Evolutionary conservation across 2,888 invertebrate species (phyloP), one percentile per base, ranked within the genome.

Genomic region (Idaea aversata): DNA sequence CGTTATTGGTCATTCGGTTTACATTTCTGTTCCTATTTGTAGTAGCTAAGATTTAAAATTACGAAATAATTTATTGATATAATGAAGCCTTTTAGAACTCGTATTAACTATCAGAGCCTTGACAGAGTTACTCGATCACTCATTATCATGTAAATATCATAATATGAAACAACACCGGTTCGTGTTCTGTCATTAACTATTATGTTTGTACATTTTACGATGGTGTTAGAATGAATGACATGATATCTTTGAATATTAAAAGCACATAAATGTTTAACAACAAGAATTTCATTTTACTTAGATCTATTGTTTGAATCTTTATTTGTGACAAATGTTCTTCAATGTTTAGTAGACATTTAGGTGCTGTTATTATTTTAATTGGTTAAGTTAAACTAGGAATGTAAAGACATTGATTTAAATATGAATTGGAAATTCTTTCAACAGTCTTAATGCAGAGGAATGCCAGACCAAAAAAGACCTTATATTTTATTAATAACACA

Each of bases 71-170:
- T 25, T 25, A 47, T 47, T 3, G 6, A 60, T 38, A 13, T 57
- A 65, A 47, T 61, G 65, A 62, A 67, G 63, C 68, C 68, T 66
- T 66, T 70, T 63, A 67, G 57, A 64, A 62, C 47, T 64, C 61
- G 15, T 63, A 57, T 69, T 65, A 67, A 67, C 60, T 73, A 72
- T 66, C 63, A 62, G 47, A 70, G 61, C 73, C 73, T 73, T 73
- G 73, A 71, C 73, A 72, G 73, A 70, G 68, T 73, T 72, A 66
- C 57, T 67, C 67, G 67, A 71, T 71, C 68, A 63, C 63, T 66
- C 63, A 72, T 70, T 67, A 67, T 67, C 70, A 72, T 69, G 64
- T 65, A 67, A 70, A 73, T 67, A 71, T 65, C 59, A 68, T 67
- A 65, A 69, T 69, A 70, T 71, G 63, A 63, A 64, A 69, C 64